Conservation (phyloP, 92 coral and sea anemone species). For the Parazoanthus darwini region DNA sequence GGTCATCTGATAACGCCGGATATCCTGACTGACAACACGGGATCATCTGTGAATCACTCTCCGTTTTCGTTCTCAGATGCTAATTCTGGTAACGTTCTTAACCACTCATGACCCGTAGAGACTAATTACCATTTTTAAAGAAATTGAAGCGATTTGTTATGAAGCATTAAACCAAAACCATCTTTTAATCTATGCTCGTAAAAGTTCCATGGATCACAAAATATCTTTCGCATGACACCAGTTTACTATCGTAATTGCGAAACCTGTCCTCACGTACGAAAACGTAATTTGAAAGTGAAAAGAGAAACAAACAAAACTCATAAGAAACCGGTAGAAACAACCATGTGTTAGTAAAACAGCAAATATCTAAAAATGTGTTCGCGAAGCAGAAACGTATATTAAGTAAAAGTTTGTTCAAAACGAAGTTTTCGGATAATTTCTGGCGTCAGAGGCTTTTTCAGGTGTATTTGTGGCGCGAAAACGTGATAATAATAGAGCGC, state of each 20-base stretch:
- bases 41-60: background rate
- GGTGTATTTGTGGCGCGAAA: constrained; percentile 30
- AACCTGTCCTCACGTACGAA: constrained; percentile 5
- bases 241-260: constrained; percentile 6
- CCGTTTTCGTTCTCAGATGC: background rate
- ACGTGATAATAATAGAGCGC: constrained; percentile 17
- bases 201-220: background rate
- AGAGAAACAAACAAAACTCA: no score
- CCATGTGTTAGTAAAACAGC: background rate
- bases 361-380: background rate
- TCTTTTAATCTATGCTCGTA: background rate
- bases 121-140: background rate
- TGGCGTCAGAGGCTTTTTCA: background rate
- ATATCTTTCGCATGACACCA: background rate
- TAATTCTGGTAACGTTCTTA: background rate
- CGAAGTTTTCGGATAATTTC: background rate
- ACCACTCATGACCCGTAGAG: no score
- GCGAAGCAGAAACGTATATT: background rate
- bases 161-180: background rate
- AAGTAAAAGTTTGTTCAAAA: background rate
- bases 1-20: background rate
- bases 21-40: constrained; percentile 2
- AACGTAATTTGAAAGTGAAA: background rate
- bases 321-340: background rate
- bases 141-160: background rate